These are phyloP conservation scores for Chromoteleia sp. DNA, from an alignment of 2,888 invertebrate genomes.

Conservation along the genomic window DNA sequence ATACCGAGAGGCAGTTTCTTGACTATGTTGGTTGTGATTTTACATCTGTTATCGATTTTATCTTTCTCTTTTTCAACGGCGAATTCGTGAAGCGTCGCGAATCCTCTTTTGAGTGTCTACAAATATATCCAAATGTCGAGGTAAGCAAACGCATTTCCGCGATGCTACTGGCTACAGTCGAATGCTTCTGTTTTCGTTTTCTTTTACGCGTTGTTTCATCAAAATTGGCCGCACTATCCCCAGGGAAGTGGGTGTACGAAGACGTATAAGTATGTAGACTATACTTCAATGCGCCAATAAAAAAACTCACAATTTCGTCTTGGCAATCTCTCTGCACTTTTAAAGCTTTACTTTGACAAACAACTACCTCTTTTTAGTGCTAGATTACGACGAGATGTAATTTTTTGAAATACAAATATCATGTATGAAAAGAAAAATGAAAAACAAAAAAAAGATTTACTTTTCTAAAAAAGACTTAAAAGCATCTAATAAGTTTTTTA, in stretches of 20 bases:
- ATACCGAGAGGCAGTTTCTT: constrained; percentile 36
- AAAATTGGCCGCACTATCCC: constrained; percentile 72
- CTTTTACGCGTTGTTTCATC: constrained; percentile 70
- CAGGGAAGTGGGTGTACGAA: constrained; percentile 54
- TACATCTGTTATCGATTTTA: constrained; percentile 67
- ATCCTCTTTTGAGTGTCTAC: constrained; percentile 76
- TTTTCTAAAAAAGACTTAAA: too few relatives aligned
- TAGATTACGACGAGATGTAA: constrained; percentile 17
- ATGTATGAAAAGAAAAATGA: neutral
- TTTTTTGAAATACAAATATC: constrained; percentile 6
- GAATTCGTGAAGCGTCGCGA: constrained; percentile 41
- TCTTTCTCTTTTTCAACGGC: constrained; percentile 34
- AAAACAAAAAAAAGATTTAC: too few relatives aligned
- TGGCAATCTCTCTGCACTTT: constrained; percentile 55
- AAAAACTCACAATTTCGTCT: constrained; percentile 60
- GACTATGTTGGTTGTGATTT: constrained; percentile 53
- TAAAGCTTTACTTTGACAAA: constrained; percentile 54
- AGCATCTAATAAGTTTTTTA: too few relatives aligned
- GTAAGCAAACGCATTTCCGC: constrained; percentile 77
- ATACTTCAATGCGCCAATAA: constrained; percentile 64
- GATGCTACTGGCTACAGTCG: constrained; percentile 72
- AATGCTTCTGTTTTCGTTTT: constrained; percentile 54
- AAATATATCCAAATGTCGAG: constrained; percentile 79
- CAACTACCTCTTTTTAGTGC: constrained; percentile 39
- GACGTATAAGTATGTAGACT: constrained; percentile 53